phyloP scores from a whole-genome alignment of 2,888 invertebrate species.

The Cataglyphis livida region DNA sequence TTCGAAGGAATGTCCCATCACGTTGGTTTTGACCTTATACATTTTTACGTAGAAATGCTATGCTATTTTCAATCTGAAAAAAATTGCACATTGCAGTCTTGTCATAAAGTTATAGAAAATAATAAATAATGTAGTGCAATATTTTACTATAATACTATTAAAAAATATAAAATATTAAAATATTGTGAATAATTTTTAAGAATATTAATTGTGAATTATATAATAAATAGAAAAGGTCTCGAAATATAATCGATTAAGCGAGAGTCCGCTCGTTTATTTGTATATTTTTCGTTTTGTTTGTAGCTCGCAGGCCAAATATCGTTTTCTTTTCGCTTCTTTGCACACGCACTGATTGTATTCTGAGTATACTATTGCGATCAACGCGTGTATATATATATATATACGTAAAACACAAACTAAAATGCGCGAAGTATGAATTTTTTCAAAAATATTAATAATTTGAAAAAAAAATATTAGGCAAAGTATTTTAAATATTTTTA shows the following conservation, averaged over 20 bases:
- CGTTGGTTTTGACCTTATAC: conserved; percentile 46
- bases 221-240: conserved; percentile 15
- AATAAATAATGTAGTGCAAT: neutral
- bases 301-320: neutral
- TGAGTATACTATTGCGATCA: neutral
- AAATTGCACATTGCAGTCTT: neutral
- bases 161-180: neutral
- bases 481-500: neutral
- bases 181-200: neutral
- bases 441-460: neutral
- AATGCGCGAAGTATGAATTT: neutral
- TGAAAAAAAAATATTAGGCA: neutral
- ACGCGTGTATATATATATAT: too few relatives aligned
- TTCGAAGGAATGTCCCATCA: conserved; percentile 24
- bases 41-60: conserved; percentile 23
- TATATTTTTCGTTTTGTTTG: conserved; percentile 16
- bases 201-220: conserved; percentile 49
- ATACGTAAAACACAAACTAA: neutral
- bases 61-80: conserved; percentile 1
- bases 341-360: neutral
- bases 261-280: conserved; percentile 18
- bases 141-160: neutral
- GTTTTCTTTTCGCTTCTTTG: neutral
- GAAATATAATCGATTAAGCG: conserved; percentile 68
- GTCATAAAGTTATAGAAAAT: neutral